Base-by-base conservation (phyloP, 2,888 invertebrate genomes). In the Biston stratarius region DNA sequence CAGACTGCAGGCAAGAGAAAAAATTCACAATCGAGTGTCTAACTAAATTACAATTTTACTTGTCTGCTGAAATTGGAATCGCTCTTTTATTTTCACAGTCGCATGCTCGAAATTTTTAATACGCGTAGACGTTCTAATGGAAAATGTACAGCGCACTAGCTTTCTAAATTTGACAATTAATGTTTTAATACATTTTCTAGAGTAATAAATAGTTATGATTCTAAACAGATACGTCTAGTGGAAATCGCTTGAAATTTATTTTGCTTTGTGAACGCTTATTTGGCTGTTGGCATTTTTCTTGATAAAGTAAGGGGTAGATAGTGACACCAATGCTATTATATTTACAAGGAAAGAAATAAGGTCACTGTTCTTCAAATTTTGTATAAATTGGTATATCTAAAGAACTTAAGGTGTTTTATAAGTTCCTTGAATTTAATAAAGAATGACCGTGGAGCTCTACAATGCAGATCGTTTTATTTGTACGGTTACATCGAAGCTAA, bases 51-150 rank as follows among this genome's bases (percentile, higher is more conserved):
- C 72, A 74, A 81, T 77, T 79, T 81, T 69, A 76, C 77, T 76
- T 77, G 77, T 77, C 79, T 72, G 75, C 79, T 77, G 78, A 80
- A 82, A 80, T 77, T 72, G 79, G 75, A 74, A 74, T 72, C 73
- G 67, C 72, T 75, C 70, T 74, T 78, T 75, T 81, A 75, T 75
- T 76, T 75, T 80, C 72, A 71, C 71, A 76, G 74, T 75, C 72
- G 74, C 75, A 80, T 73, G 72, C 73, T 81, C 75, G 75, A 80
- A 80, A 81, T 84, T 83, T 83, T 81, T 84, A 84, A 87, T 85
- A 84, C 78, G 77, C 83, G 80, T 81, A 79, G 80, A 83, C 83
- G 75, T 82, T 82, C 80, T 82, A 83, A 83, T 84, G 77, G 80
- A 81, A 81, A 77, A 77, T 79, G 77, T 77, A 73, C 76, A 78